A percentile compares a stretch with the other conserved stretches of the same genome.
phyloP scores from a whole-genome alignment of 2,797 vertebrate species.

The Helarctos malayanus region DNA sequence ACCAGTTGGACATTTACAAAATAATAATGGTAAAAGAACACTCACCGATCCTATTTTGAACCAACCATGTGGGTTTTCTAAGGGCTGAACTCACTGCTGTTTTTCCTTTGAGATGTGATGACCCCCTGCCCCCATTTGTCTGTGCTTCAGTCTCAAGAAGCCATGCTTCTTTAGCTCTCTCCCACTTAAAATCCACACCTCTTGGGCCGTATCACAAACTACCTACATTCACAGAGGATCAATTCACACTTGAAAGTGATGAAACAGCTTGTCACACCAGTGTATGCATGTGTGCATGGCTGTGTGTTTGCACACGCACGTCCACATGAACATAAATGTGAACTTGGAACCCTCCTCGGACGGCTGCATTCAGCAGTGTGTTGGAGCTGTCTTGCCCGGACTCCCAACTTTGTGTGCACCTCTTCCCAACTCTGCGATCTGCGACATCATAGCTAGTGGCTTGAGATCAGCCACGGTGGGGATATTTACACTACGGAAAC shows the following conservation, averaged over 20 bases:
- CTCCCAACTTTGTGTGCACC: background rate
- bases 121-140: background rate
- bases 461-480: background rate
- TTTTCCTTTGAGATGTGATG: background rate
- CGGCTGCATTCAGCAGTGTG: background rate
- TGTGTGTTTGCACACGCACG: background rate
- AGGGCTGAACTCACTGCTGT: background rate
- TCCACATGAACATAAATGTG: background rate
- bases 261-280: background rate
- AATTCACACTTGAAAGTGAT: constrained; percentile 1
- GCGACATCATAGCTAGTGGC: background rate
- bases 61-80: background rate
- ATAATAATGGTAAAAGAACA: background rate
- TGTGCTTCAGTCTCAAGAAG: background rate
- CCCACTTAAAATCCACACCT: background rate
- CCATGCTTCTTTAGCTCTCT: background rate
- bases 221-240: background rate
- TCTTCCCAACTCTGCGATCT: background rate
- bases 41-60: background rate
- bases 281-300: background rate
- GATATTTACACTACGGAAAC: background rate
- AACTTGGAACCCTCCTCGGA: background rate
- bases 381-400: background rate
- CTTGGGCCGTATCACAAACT: background rate
- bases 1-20: background rate